Evolutionary conservation across 2,888 invertebrate species (phyloP).

Genomic region (Nasonia oneida): DNA sequence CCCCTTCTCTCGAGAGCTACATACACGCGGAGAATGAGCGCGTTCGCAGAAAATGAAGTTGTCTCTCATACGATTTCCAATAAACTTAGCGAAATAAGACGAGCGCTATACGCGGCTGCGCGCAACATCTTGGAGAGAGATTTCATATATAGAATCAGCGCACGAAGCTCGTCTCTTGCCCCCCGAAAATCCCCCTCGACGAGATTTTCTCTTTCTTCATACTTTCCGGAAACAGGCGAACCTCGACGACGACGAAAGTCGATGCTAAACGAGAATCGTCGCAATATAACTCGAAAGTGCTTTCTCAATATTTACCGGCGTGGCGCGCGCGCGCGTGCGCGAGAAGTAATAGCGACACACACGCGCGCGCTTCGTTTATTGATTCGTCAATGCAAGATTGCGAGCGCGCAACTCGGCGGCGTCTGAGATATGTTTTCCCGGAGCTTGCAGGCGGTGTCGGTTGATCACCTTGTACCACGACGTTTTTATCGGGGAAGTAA

Average conservation of each 20-base stretch:
- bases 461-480: not conserved
- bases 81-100: conserved; percentile 56
- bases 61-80: conserved; percentile 29
- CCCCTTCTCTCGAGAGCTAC: not conserved
- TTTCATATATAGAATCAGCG: conserved; percentile 42
- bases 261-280: conserved; percentile 51
- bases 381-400: conserved; percentile 50
- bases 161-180: not conserved
- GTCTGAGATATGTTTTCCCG: not conserved
- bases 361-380: conserved; percentile 2
- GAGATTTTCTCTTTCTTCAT: conserved; percentile 26
- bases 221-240: conserved; percentile 26
- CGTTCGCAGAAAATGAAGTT: not conserved
- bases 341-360: conserved; percentile 33
- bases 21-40: not conserved
- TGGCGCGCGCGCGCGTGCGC: not conserved
- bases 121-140: conserved; percentile 46
- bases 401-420: not conserved
- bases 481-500: not conserved
- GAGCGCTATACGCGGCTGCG: not conserved
- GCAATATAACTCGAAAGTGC: conserved; percentile 59
- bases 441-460: not conserved
- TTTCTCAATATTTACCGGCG: conserved; percentile 53
- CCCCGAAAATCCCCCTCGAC: not conserved
- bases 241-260: conserved; percentile 24